Evolutionary conservation across 1,140 invertebrate species (phyloP), one percentile per base, ranked within the genome.

Genomic region (Macrostomum lignano): DNA sequence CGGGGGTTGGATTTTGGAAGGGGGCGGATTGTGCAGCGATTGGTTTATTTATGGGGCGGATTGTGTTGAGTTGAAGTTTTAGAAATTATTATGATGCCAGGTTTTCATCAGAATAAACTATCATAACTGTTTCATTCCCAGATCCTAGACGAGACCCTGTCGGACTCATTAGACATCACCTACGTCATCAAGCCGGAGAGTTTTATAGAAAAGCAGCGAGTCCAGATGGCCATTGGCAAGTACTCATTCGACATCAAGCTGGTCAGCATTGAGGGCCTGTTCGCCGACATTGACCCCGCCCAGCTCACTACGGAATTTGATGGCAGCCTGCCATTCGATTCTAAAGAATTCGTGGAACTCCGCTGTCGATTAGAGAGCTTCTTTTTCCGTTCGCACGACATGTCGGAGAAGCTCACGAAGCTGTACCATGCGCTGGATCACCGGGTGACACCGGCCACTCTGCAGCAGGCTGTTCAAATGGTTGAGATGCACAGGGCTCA

Each of bases 151-250:
- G 32, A 14, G 10, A 25, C 11, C 4, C 14, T 33, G 4, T 22
- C 22, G 14, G 11, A 84, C 52, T 69, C 72, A 10, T 14, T 19
- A 21, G 24, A 22, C 10, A 17, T 19, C 51, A 79, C 77, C 38
- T 76, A 79, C 46, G 81, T 96, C 49, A 84, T 94, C 41, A 91
- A 93, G 60, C 81, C 84, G 42, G 86, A 94, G 48, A 93, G 86
- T 53, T 93, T 94, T 63, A 93, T 84, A 82, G 82, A 94, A 58
- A 93, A 93, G 60, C 82, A 93, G 60, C 70, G 82, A 46, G 88
- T 82, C 43, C 82, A 76, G 33, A 66, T 93, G 46, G 79, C 74
- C 44, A 81, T 75, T 61, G 74, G 84, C 52, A 94, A 94, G 65
- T 93, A 91, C 63, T 88, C 84, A 61, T 93, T 93, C 67, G 84